Conservation (phyloP, 2,797 vertebrate genomes). For the Crocodylus rhombifer region DNA sequence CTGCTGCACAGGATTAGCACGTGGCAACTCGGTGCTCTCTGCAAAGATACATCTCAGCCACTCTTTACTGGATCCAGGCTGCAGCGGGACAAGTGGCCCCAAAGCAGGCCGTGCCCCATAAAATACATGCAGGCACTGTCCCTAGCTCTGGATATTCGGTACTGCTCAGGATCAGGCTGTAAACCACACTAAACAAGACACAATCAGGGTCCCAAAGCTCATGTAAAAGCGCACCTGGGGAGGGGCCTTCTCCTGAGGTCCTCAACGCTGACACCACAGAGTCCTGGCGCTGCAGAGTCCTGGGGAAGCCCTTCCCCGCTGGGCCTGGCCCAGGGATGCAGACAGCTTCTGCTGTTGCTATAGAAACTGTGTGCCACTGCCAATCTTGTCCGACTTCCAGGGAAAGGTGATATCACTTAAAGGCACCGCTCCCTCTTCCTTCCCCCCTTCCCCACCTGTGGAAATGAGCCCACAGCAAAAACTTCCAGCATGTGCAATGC, state of each 20-base stretch:
- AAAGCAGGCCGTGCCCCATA: neutral
- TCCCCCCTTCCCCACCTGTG: neutral
- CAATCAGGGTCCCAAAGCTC: neutral
- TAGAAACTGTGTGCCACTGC: neutral
- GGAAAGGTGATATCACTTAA: neutral
- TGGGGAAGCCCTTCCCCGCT: neutral
- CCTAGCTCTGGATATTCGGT: neutral
- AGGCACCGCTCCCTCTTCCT: neutral
- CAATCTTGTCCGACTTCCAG: neutral
- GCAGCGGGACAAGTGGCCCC: neutral
- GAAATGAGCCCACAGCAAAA: neutral
- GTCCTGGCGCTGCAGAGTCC: neutral
- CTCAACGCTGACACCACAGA: no score
- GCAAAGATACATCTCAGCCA: neutral
- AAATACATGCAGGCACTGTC: neutral
- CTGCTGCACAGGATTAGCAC: neutral
- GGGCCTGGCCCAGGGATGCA: neutral
- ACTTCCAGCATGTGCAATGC: neutral
- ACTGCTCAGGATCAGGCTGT: neutral
- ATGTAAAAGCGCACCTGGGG: neutral
- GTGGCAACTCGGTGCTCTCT: neutral
- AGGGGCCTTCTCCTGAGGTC: neutral
- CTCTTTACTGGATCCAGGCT: neutral
- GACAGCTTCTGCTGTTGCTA: neutral
- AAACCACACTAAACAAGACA: neutral